Evolutionary conservation across 2,797 vertebrate genomes (phyloP).

Genomic region (Sciurus carolinensis): DNA sequence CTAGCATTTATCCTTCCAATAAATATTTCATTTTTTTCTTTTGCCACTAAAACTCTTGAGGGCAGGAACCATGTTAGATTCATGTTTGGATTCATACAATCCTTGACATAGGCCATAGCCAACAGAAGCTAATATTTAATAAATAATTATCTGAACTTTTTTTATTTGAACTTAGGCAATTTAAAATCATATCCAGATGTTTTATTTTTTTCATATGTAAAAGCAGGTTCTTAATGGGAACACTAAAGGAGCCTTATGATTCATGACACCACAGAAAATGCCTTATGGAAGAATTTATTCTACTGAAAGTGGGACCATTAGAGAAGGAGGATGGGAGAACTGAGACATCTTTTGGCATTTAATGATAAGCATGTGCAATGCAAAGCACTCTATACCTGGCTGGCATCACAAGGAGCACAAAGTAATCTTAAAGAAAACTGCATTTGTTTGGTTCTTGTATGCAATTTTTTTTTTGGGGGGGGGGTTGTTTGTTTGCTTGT

Average conservation of each 20-base stretch:
- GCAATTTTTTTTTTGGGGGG: neutral
- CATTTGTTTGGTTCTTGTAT: neutral
- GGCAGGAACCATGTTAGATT: neutral
- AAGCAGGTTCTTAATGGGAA: neutral
- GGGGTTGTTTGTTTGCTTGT: neutral
- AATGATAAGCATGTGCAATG: neutral
- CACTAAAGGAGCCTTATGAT: neutral
- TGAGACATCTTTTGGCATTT: neutral
- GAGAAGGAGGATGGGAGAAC: neutral
- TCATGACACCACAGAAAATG: neutral
- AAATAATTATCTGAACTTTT: neutral
- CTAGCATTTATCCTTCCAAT: neutral
- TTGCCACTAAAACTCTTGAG: neutral
- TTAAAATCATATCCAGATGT: neutral
- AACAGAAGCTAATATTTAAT: neutral
- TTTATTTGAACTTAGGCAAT: neutral
- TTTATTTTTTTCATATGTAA: neutral
- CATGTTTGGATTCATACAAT: neutral
- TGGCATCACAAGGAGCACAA: neutral
- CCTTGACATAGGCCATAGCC: neutral
- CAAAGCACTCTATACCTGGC: neutral
- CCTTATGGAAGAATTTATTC: conserved; percentile 11
- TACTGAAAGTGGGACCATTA: neutral
- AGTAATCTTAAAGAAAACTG: neutral
- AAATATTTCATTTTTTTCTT: neutral